These are phyloP conservation scores for Thera obeliscata DNA, from an alignment of 2,888 invertebrate species.

Conservation along the genomic window DNA sequence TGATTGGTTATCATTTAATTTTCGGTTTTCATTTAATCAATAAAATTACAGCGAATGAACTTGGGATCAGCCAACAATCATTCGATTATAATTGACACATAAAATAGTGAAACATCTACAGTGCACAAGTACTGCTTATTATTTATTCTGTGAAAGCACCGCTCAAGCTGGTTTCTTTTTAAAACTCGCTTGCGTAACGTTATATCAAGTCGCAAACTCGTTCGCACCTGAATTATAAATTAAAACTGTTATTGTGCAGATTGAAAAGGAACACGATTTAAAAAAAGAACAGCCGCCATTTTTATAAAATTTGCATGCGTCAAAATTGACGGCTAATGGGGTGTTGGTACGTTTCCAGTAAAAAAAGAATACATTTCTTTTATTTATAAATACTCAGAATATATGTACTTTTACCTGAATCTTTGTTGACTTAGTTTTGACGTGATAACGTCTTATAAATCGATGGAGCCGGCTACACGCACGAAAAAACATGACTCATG, in stretches of 20 bases:
- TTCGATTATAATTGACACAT: no score
- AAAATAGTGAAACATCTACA: background rate
- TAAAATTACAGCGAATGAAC: no score
- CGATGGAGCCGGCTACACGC: no score
- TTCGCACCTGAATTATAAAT: conserved; percentile 37
- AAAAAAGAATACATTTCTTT: background rate
- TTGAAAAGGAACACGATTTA: conserved; percentile 29
- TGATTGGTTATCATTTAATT: no score
- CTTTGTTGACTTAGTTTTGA: no score
- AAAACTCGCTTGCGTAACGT: conserved; percentile 62
- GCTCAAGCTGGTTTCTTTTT: conserved; percentile 67
- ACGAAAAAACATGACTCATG: no score
- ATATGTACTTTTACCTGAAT: no score
- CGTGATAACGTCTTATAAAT: no score
- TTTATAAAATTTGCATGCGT: conserved; percentile 13
- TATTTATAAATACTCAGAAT: no score
- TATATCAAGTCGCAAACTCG: conserved; percentile 46
- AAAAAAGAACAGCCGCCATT: conserved; percentile 23
- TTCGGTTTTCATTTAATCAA: no score
- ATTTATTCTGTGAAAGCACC: conserved; percentile 44
- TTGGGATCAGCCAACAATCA: no score
- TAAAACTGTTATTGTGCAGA: conserved; percentile 37
- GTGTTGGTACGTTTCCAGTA: conserved; percentile 4
- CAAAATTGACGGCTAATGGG: background rate
- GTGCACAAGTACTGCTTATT: background rate